Evolutionary conservation across 1,140 invertebrate species (phyloP).

Genomic region (Arctopsyche grandis): DNA sequence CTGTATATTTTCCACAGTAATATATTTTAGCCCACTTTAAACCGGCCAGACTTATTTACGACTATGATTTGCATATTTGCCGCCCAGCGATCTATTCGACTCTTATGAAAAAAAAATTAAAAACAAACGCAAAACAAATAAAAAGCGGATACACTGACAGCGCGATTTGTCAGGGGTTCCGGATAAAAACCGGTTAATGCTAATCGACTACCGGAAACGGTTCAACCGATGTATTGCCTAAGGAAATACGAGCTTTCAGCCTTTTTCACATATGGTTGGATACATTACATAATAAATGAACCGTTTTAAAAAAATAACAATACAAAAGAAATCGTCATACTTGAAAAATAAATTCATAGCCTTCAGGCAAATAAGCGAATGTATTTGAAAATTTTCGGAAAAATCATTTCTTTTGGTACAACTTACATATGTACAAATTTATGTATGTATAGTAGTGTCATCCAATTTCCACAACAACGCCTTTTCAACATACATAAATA

Average conservation of each 20-base stretch:
- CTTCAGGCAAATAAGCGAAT: no score
- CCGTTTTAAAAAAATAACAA: no score
- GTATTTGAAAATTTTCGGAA: no score
- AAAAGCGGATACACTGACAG: not conserved
- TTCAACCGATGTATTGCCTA: not conserved
- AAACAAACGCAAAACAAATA: not conserved
- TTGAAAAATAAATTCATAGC: no score
- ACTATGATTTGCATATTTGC: slow-evolving; percentile 48
- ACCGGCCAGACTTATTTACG: slow-evolving; percentile 46
- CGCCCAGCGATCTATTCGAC: not conserved
- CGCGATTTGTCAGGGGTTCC: slow-evolving; percentile 36
- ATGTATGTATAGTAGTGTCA: no score
- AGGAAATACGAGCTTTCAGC: not conserved
- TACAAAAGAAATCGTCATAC: no score
- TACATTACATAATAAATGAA: not conserved
- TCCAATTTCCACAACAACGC: no score
- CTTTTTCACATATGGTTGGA: not conserved
- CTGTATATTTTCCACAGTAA: not conserved
- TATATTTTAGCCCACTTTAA: slow-evolving; percentile 9
- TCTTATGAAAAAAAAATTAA: slow-evolving; percentile 12
- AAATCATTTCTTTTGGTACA: no score
- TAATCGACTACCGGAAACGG: slow-evolving; percentile 17
- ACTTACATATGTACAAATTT: no score
- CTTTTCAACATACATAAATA: no score
- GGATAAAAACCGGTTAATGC: slow-evolving; percentile 27